Evolutionary conservation across 2,113 vertebrate species (phyloP), one percentile per base, ranked within the genome.

Genomic region (Lonchura striata): DNA sequence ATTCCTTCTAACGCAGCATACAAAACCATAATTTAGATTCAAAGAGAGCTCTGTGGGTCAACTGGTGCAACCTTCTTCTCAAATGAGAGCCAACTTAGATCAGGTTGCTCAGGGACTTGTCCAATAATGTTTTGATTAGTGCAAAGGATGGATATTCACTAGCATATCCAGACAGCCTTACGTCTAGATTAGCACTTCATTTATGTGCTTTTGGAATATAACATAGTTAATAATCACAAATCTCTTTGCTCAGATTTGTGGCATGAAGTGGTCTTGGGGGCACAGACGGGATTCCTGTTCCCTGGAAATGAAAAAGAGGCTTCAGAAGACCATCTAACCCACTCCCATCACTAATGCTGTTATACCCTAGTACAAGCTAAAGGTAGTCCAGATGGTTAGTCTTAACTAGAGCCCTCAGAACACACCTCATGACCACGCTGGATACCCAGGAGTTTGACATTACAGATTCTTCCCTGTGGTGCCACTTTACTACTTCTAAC

Each of bases 351-450:
- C 16, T 39, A 35, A 35, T 1, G 35, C 3, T 19, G 63, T 69
- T 21, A 10, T 31, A 39, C 21, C 21, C 11, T 56, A 30, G 5
- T 42, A n/a, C 20, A 77, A 46, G 6, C 6, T 41, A 53, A 7
- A 52, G 6, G 15, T 30, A 50, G 46, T 59, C 28, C 15, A 76
- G 25, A 20, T 1, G 68, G 20, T 6, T 57, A 19, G 10, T 50
- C 6, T 28, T 66, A 89, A 53, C 22, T 49, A 41, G 16, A 50
- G 2, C 18, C 15, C 17, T 35, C 24, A 52, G 72, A 96, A 64
- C 10, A 59, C 7, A 11, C 4, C 7, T 24, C 2, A 1, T 19
- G 2, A 19, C 25, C 8, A 59, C 7, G 21, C 66, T 18, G 11
- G 10, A 17, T 74, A 9, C 7, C 17, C 46, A 80, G 22, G 7